Base-by-base conservation (phyloP, 2,888 invertebrate species). In the Bruchidius siliquastri region DNA sequence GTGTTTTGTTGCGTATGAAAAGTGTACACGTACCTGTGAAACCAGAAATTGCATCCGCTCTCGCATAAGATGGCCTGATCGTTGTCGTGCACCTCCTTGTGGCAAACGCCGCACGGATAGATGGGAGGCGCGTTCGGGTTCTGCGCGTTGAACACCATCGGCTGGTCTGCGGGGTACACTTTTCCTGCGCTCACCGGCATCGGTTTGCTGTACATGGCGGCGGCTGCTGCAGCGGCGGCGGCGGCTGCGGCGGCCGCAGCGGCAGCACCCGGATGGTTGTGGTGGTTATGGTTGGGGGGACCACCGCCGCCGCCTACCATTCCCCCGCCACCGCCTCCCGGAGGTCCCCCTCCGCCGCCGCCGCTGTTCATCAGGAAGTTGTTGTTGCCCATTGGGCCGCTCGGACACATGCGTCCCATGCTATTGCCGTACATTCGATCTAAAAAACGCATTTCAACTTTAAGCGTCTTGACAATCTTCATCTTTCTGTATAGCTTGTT, bases 41-140 rank as follows among this genome's bases (percentile, higher is more conserved):
- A 99, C 96, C 98, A 99, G 88, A 98, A 98, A 89, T 98, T 98
- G 88, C 98, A 99, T 74, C 98, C 98, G 82, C 97, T 97, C 88
- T 98, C 98, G 88, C 98, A 99, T 80, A 98, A 90, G 80, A 97
- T 96, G 75, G 97, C 98, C 89, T 98, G 97, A 88, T 99, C 98
- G 88, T 98, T 98, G 88, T 99, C 98, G 88, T 98, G 97, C 74
- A 97, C 96, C 89, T 99, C 98, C 88, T 97, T 97, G 88, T 97
- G 98, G 88, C 98, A 99, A 74, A 96, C 93, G 77, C 98, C 98
- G 88, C 98, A 99, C 0, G 98, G 97, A 87, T 98, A 98, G 79
- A 98, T 98, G 0, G 98, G 98, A 71, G 98, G 98, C 72, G 98
- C 98, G 86, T 98, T 98, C 0, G 98, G 98, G 87, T 98, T 99